Evolutionary conservation across 1,140 invertebrate species (phyloP).

Genomic region (Aphelenchoides fujianensis): DNA sequence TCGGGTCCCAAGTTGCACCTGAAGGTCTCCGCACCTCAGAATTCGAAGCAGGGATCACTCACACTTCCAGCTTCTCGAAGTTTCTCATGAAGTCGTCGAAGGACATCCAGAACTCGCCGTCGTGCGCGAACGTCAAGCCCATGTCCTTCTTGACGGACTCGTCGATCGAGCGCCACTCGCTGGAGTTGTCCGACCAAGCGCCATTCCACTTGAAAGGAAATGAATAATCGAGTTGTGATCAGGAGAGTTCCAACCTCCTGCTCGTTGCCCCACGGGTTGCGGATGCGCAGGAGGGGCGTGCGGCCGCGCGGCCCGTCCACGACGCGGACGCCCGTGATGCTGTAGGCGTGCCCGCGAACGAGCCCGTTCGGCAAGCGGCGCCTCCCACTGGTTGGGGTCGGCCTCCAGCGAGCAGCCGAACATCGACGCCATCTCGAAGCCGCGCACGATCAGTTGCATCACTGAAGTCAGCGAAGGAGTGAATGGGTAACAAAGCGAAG

Average conservation of each 20-base stretch:
- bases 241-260: too few relatives aligned
- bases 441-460: conserved; percentile 66
- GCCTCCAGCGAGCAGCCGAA: conserved; percentile 80
- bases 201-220: too few relatives aligned
- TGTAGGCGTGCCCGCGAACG: conserved; percentile 79
- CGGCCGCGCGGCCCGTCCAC: conserved; percentile 73
- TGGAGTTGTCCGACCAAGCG: conserved; percentile 70
- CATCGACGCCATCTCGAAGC: conserved; percentile 61
- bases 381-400: conserved; percentile 70
- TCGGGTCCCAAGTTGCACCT: conserved; percentile 95
- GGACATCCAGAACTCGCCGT: conserved; percentile 89
- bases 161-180: conserved; percentile 9
- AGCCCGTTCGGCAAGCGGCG: conserved; percentile 83
- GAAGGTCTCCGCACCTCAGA: too few relatives aligned
- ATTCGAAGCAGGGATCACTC: too few relatives aligned
- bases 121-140: conserved; percentile 85
- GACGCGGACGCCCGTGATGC: conserved; percentile 81
- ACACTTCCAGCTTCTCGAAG: conserved; percentile 77
- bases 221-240: too few relatives aligned
- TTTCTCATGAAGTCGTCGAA: conserved; percentile 65
- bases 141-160: conserved; percentile 64
- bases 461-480: too few relatives aligned
- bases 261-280: conserved; percentile 85
- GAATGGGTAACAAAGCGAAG: too few relatives aligned
- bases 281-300: conserved; percentile 80